A percentile compares a stretch with the other conserved stretches of the same genome.
phyloP scores from a whole-genome alignment of 2,113 vertebrate species.

The Saguinus midas region DNA sequence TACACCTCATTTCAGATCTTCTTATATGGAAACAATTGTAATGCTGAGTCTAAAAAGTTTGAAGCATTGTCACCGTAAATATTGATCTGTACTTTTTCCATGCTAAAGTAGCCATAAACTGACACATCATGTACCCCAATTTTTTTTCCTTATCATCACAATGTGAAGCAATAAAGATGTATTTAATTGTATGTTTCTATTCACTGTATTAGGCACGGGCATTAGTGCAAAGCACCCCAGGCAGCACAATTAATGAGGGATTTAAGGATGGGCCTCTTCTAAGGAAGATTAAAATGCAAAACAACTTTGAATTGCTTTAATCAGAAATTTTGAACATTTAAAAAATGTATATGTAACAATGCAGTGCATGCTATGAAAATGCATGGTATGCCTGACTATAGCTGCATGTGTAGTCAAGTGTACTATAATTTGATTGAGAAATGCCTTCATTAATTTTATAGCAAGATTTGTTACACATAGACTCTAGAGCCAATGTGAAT shows the following conservation, averaged over 20 bases:
- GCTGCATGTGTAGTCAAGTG: constrained; percentile 34
- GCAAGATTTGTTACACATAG: constrained; percentile 43
- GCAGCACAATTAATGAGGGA: constrained; percentile 59
- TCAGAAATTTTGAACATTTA: constrained; percentile 60
- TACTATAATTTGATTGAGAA: constrained; percentile 58
- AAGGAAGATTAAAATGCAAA: constrained; percentile 59
- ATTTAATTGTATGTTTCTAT: constrained; percentile 60
- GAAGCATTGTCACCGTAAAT: neutral
- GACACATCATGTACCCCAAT: neutral
- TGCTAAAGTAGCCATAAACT: constrained; percentile 13
- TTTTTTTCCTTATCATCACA: constrained; percentile 44
- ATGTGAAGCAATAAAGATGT: constrained; percentile 32
- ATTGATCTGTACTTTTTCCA: neutral
- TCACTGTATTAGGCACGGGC: constrained; percentile 31
- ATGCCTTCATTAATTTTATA: constrained; percentile 63
- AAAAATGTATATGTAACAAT: constrained; percentile 52
- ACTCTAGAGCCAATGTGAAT: constrained; percentile 51
- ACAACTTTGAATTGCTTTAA: constrained; percentile 60
- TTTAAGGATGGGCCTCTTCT: constrained; percentile 29
- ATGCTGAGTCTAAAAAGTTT: constrained; percentile 3
- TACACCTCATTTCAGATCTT: constrained; percentile 32
- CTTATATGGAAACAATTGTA: neutral
- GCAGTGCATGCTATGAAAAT: constrained; percentile 54
- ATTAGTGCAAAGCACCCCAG: constrained; percentile 61
- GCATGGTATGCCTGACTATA: constrained; percentile 25